Base-by-base conservation (phyloP, 2,888 invertebrate species). In the Priocnemis perturbator region DNA sequence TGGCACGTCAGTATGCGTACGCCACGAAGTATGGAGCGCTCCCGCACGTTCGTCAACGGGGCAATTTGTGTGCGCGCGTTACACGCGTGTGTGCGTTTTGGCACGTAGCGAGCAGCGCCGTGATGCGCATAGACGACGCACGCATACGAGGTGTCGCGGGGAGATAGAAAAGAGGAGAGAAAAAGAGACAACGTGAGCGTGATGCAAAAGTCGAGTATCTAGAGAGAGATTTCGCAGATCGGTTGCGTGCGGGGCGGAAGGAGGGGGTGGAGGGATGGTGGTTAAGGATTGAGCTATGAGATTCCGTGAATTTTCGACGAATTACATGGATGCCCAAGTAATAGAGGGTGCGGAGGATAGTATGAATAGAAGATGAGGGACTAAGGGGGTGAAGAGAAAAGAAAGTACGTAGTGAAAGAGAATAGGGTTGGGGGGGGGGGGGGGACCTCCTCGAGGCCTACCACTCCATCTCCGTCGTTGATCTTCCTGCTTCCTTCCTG, bases 381-480 rank as follows among this genome's bases (percentile, higher is more conserved):
- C n/a, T n/a, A 59, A 17, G 45, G 37, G 45, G 17, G 7, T 47
- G 52, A 19, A 21, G 26, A 17, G 50, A 53, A 19, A 19, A 21
- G 53, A 53, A 53, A 11, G 61, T 19, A 26, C 14, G 45, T 26
- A 20, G 45, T 30, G 21, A 26, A 2, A 45, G 55, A 45, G 47
- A 30, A 57, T n/a, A 55, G 21, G 59, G 23, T 37, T 44, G 64
- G 53, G 67, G 47, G 64, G 53, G 67, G 47, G 73, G 64, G 61
- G 55, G 74, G 65, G 61, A 53, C 68, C 63, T 62, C 60, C 64
- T 57, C n/a, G 55, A 60, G 57, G 69, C 76, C 79, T 68, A 74
- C 68, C 67, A 71, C 69, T 75, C 68, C 69, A 68, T 79, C 73
- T 61, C 74, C 69, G 65, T 60, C 67, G 67, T 71, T 60, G 65